Evolutionary conservation across 2,113 vertebrate species (phyloP).

Genomic region (Xenopus borealis): DNA sequence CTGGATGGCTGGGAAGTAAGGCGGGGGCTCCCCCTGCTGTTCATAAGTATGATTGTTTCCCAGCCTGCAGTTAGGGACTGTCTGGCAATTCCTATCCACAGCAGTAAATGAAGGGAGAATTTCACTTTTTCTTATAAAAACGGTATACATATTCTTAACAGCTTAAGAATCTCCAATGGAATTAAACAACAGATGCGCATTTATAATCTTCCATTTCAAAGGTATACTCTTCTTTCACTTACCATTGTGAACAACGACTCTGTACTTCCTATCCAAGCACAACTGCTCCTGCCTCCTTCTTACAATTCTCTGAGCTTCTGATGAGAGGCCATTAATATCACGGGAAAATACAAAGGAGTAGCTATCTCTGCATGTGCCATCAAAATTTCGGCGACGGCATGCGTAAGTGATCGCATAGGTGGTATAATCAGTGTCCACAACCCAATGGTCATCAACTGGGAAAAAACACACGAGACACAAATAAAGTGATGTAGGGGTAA

Average conservation of each 20-base stretch:
- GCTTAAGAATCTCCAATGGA: too few relatives aligned
- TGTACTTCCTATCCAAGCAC: constrained; percentile 89
- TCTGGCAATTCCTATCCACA: too few relatives aligned
- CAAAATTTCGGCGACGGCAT: constrained; percentile 74
- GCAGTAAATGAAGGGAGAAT: too few relatives aligned
- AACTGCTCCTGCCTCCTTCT: constrained; percentile 78
- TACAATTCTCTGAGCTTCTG: constrained; percentile 71
- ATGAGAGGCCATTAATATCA: constrained; percentile 69
- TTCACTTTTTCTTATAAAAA: too few relatives aligned
- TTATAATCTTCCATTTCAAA: too few relatives aligned
- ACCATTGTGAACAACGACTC: constrained; percentile 79
- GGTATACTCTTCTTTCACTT: constrained; percentile 46
- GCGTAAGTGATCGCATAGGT: constrained; percentile 91
- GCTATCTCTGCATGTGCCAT: constrained; percentile 86
- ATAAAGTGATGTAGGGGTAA: not conserved
- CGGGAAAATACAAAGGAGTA: constrained; percentile 96
- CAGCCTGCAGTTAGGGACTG: too few relatives aligned
- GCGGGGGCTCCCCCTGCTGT: too few relatives aligned
- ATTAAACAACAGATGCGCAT: too few relatives aligned
- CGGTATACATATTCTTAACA: too few relatives aligned
- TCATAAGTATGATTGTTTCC: too few relatives aligned
- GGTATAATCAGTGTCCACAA: constrained; percentile 94
- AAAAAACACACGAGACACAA: constrained; percentile 11
- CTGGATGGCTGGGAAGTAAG: too few relatives aligned
- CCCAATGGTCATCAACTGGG: constrained; percentile 92